These are phyloP conservation scores for Megaustenia siamemsis DNA, from an alignment of 2,888 invertebrate species.

Conservation along the genomic window DNA sequence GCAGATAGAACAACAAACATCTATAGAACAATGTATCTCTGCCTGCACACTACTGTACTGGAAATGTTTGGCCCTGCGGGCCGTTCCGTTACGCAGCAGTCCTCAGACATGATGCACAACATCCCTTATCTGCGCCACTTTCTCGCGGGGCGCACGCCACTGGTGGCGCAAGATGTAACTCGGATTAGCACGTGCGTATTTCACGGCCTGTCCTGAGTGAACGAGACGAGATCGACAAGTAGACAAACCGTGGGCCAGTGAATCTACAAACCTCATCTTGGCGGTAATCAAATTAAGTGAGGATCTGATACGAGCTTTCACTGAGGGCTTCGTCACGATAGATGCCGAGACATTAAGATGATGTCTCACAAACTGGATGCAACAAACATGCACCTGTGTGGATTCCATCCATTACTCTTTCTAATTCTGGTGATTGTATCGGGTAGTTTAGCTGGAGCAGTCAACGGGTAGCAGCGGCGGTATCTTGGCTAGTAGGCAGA, in stretches of 20 bases:
- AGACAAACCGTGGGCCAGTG: background rate
- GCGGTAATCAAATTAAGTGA: background rate
- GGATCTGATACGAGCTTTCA: background rate
- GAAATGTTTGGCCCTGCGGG: background rate
- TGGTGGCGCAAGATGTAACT: background rate
- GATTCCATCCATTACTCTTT: background rate
- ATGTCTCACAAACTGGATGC: background rate
- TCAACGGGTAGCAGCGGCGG: background rate
- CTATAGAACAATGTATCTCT: background rate
- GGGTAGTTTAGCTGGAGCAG: background rate
- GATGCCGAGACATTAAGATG: background rate
- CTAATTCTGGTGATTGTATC: background rate
- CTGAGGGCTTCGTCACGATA: background rate
- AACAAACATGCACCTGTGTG: background rate
- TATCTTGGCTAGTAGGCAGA: background rate
- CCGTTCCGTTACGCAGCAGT: too few relatives aligned
- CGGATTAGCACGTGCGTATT: background rate
- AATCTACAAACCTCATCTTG: background rate
- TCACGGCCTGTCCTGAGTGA: background rate
- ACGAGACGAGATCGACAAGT: background rate
- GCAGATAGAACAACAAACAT: background rate
- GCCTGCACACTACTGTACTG: background rate
- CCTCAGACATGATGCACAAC: background rate
- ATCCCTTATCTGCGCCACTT: background rate
- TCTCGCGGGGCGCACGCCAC: background rate